Evolutionary conservation across 2,113 vertebrate species (phyloP), one percentile per base, ranked within the genome.

Genomic region (Atlantisia rogersi): DNA sequence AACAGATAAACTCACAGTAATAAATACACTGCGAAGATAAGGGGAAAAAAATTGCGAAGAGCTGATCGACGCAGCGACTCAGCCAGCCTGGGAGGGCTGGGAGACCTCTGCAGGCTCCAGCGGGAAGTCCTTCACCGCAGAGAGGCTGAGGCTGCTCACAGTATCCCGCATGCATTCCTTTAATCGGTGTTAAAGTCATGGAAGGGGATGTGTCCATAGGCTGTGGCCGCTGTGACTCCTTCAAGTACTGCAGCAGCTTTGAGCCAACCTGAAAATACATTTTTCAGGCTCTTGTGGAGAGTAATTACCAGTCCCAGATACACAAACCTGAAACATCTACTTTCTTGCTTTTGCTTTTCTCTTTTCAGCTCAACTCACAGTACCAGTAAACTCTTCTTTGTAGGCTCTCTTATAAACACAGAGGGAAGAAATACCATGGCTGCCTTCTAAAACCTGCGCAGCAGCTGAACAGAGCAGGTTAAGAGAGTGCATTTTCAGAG

Each of bases 51-150:
- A 35, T 32, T 32, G 35, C 11, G 24, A 85, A 22, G 78, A 69
- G 28, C n/a, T 86, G 31, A 75, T 59, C 35, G 56, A 2, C 11
- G 68, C 52, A 81, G 56, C 63, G 63, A 52, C 35, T 79, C 1
- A 1, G 35, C 44, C 74, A 76, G 67, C 37, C 60, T 37, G 2
- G 1, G 82, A 91, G 69, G 56, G 62, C 94, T 35, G 88, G 77
- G 94, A 93, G 92, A 97, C 86, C 94, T 94, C 94, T 96, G 83
- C 95, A 96, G 94, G 95, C 83, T 93, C 86, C 69, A 81, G 39
- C 78, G 31, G 76, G 86, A 94, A 97, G 71, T 90, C 94, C 44
- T 69, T 52, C 20, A 52, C 35, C 0, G 1, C 52, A 40, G 42
- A 90, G 15, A 3, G 28, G 32, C 35, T 88, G 52, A 93, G 86